phyloP scores from a whole-genome alignment of 2,888 invertebrate species.

The Dendrolimus houi region DNA sequence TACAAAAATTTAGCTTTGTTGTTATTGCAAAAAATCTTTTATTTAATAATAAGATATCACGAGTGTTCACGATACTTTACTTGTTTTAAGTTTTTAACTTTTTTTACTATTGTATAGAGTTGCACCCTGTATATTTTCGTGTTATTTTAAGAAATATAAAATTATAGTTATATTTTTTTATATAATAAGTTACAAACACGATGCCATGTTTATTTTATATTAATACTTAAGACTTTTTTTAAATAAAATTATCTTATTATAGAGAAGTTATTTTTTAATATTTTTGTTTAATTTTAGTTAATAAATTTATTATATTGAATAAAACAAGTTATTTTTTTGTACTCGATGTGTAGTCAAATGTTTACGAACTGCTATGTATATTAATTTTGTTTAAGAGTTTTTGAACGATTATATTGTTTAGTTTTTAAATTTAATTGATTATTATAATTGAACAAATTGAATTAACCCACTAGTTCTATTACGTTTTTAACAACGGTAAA shows the following conservation, averaged over 20 bases:
- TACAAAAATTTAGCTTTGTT: neutral
- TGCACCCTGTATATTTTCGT: conserved; percentile 23
- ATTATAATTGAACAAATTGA: conserved; percentile 43
- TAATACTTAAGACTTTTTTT: neutral
- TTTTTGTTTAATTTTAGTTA: conserved; percentile 71
- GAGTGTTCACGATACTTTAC: conserved; percentile 38
- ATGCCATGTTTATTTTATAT: conserved; percentile 62
- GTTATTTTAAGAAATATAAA: conserved; percentile 24
- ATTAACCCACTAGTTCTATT: conserved; percentile 58
- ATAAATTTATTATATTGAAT: conserved; percentile 57
- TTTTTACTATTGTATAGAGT: conserved; percentile 28
- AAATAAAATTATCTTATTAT: conserved; percentile 38
- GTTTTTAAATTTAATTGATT: conserved; percentile 26
- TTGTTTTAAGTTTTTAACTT: conserved; percentile 24
- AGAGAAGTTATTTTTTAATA: conserved; percentile 50
- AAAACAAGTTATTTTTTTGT: conserved; percentile 35
- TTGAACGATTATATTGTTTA: conserved; percentile 23
- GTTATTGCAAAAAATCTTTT: conserved; percentile 6
- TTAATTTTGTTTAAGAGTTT: conserved; percentile 62
- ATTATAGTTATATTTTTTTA: conserved; percentile 14
- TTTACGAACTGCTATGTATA: conserved; percentile 48
- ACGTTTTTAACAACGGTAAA: conserved; percentile 68
- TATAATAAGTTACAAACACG: conserved; percentile 35
- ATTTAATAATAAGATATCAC: conserved; percentile 19
- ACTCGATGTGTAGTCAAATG: conserved; percentile 55